Conservation (phyloP, 2,113 vertebrate species). For the Porphyrio hochstetteri region DNA sequence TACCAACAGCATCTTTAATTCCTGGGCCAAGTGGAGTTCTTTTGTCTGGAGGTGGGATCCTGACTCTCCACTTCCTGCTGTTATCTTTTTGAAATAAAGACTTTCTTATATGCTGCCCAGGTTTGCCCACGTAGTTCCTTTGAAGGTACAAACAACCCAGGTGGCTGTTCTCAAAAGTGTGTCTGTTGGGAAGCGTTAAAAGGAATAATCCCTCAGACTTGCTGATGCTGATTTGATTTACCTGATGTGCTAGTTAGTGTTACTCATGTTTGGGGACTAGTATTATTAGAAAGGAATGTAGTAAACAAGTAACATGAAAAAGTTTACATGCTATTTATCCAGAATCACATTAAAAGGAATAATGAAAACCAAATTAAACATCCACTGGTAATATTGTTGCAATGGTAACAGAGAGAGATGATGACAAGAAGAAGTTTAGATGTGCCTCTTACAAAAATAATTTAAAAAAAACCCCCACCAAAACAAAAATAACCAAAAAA, state of each 20-base stretch:
- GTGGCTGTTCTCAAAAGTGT: neutral
- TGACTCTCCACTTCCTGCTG: neutral
- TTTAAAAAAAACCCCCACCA: neutral
- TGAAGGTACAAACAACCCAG: neutral
- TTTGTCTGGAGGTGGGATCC: neutral
- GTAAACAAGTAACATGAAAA: neutral
- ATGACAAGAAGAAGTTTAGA: neutral
- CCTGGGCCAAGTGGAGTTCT: neutral
- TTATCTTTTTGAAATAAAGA: neutral
- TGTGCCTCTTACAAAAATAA: neutral
- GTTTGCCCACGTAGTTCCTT: neutral
- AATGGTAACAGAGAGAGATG: neutral
- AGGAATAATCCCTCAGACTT: neutral
- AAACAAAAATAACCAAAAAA: no score
- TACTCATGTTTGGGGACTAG: neutral
- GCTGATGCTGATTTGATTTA: neutral
- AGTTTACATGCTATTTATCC: neutral
- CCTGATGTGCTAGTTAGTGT: fast-evolving
- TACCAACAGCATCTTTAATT: neutral
- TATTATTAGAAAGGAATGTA: neutral
- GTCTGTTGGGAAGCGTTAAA: neutral
- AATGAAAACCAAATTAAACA: neutral
- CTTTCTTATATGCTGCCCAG: neutral
- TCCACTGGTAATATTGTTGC: neutral
- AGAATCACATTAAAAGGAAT: neutral